Conservation (phyloP, 2,888 invertebrate species). For the Marronus borbonicus region DNA sequence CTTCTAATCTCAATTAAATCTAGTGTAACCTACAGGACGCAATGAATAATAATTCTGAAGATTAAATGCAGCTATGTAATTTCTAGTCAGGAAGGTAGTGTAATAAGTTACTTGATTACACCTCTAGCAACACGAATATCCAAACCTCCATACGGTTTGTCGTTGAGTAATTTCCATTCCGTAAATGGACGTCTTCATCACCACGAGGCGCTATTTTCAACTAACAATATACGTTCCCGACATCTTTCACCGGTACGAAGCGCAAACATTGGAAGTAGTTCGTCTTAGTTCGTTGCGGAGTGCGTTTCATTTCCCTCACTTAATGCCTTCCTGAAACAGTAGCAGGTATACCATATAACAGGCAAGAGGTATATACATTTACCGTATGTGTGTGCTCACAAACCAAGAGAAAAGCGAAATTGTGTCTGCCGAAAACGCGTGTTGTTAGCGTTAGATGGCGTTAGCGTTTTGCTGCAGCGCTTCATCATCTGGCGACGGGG, state of each 20-base stretch:
- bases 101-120: not conserved
- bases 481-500: constrained; percentile 56
- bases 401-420: constrained; percentile 10
- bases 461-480: constrained; percentile 40
- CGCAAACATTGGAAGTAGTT: not conserved
- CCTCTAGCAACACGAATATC: not conserved
- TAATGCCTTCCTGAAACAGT: constrained; percentile 9
- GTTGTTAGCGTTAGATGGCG: constrained; percentile 27
- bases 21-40: no score
- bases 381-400: not conserved
- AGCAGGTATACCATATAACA: constrained; percentile 1
- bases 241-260: not conserved
- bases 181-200: constrained; percentile 37
- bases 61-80: not conserved
- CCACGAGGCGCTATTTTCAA: not conserved
- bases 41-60: constrained; percentile 1
- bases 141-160: not conserved
- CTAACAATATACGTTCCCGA: not conserved
- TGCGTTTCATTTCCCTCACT: constrained; percentile 26
- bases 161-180: constrained; percentile 40
- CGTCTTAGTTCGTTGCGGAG: constrained; percentile 28
- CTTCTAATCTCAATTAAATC: no score
- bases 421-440: not conserved
- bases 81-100: not conserved
- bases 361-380: not conserved